phyloP scores from a whole-genome alignment of 2,888 invertebrate genomes.

The Thyatira batis region DNA sequence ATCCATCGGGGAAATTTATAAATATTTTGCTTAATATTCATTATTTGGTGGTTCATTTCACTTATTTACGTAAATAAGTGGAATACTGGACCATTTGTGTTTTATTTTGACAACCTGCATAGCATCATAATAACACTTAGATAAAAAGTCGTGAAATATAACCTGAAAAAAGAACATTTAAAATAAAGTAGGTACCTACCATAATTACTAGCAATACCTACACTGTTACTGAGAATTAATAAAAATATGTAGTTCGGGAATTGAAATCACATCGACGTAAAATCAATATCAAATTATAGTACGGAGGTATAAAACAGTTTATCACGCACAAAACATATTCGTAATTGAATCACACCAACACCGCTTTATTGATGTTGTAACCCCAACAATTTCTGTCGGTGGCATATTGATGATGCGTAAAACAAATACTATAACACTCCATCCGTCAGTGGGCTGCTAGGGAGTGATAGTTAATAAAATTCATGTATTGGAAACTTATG shows the following conservation, averaged over 20 bases:
- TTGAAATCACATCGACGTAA: neutral
- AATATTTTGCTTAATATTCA: constrained; percentile 41
- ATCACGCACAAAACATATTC: constrained; percentile 44
- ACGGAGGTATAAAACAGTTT: constrained; percentile 17
- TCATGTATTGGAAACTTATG: constrained; percentile 82
- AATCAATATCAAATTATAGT: neutral
- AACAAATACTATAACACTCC: constrained; percentile 76
- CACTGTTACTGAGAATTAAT: constrained; percentile 13
- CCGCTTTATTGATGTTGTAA: constrained; percentile 31
- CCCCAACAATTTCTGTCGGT: constrained; percentile 56
- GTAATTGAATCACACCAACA: constrained; percentile 48
- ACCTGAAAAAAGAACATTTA: too few species aligned
- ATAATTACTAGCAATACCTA: too few species aligned
- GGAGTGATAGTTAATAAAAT: constrained; percentile 80
- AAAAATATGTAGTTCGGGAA: constrained; percentile 4
- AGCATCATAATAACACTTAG: too few species aligned
- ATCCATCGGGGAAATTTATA: constrained; percentile 37
- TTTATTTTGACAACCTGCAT: too few species aligned
- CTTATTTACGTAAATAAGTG: too few species aligned
- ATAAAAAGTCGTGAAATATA: too few species aligned
- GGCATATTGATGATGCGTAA: constrained; percentile 76
- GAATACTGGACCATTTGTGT: too few species aligned
- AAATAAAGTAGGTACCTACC: too few species aligned
- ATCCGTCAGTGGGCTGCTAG: constrained; percentile 55
- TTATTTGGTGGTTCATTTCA: constrained; percentile 28